phyloP scores from a whole-genome alignment of 37 sponge, comb jelly and placozoan genomes.

The Cladorhizidae sp. region DNA sequence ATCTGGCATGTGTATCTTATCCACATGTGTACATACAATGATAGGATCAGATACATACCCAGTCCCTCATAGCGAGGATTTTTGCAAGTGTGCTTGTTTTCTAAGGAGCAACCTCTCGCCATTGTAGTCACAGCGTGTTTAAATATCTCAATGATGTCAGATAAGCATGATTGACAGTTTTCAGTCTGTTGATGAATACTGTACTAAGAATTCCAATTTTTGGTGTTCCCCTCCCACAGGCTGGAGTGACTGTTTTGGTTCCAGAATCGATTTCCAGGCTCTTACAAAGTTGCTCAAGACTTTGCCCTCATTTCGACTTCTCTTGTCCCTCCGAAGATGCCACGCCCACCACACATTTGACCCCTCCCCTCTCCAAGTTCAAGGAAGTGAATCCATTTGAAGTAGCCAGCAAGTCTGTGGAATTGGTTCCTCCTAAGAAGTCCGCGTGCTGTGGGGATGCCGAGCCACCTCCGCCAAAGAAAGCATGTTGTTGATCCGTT shows the following conservation, averaged over 20 bases:
- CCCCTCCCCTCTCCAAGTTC: neutral
- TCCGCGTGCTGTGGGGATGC: neutral
- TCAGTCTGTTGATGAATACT: too few relatives aligned
- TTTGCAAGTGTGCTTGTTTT: too few relatives aligned
- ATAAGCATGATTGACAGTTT: too few relatives aligned
- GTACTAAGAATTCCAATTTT: neutral
- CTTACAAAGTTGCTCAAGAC: constrained; percentile 22
- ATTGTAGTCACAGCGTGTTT: too few relatives aligned
- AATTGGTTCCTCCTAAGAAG: neutral
- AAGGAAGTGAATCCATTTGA: constrained; percentile 26
- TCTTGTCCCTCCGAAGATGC: neutral
- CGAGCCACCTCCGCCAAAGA: neutral
- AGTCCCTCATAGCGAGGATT: too few relatives aligned
- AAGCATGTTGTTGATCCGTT: neutral
- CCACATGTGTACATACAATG: too few relatives aligned
- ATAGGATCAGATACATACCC: too few relatives aligned
- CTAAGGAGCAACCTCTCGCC: too few relatives aligned
- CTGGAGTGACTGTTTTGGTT: constrained; percentile 3
- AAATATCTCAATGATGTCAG: too few relatives aligned
- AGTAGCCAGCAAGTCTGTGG: constrained; percentile 12
- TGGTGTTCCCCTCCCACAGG: neutral
- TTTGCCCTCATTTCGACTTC: constrained; percentile 53
- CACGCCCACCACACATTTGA: neutral
- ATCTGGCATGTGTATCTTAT: too few relatives aligned
- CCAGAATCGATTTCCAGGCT: constrained; percentile 25